Conservation (phyloP, 2,888 invertebrate genomes). For the Epinotia bilunana region DNA sequence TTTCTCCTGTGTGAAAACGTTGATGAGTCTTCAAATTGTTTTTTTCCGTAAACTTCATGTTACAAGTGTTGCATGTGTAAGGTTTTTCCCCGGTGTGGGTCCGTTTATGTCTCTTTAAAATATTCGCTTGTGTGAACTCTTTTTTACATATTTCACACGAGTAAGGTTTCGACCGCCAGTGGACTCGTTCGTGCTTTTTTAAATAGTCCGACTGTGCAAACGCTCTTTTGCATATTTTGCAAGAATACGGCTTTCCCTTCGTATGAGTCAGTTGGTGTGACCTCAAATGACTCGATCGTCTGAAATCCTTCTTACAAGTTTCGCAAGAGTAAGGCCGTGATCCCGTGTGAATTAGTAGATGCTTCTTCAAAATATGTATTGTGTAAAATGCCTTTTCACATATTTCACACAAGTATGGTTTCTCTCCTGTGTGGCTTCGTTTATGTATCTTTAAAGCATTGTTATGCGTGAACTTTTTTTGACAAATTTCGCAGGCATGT, state of each 20-base stretch:
- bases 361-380: no score
- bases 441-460: background rate
- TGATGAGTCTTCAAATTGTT: background rate
- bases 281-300: background rate
- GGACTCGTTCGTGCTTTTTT: background rate
- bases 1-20: background rate
- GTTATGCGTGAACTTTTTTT: no score
- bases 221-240: background rate
- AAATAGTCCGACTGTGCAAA: background rate
- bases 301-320: background rate
- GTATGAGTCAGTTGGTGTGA: background rate
- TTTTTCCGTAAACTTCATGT: background rate
- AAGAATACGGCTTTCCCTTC: background rate
- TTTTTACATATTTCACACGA: background rate
- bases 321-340: background rate
- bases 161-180: background rate
- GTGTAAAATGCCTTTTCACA: no score
- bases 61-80: background rate
- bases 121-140: background rate
- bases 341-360: no score
- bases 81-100: background rate
- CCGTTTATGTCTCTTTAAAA: background rate
- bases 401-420: background rate
- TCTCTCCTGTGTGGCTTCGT: background rate
- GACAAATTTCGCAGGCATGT: no score